A percentile compares a stretch with the other conserved stretches of the same genome.
phyloP scores from a whole-genome alignment of 2,113 vertebrate genomes.

The Formicarius rufipectus region DNA sequence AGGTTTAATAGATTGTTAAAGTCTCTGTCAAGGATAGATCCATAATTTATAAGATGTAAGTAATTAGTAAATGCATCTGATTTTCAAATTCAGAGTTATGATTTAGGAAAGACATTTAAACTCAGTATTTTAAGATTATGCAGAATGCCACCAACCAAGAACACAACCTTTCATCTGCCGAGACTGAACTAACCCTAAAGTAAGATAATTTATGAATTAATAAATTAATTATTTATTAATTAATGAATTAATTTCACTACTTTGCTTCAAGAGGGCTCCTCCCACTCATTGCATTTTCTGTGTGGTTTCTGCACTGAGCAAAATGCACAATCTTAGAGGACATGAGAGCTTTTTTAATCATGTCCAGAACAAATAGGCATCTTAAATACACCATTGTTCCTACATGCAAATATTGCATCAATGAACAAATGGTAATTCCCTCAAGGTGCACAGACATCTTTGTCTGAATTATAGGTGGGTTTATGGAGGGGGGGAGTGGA shows the following conservation, averaged over 20 bases:
- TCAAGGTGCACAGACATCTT: background rate
- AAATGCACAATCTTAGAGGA: background rate
- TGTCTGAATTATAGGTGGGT: background rate
- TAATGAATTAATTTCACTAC: background rate
- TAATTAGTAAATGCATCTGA: background rate
- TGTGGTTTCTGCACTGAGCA: background rate
- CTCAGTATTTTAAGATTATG: background rate
- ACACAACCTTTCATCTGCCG: background rate
- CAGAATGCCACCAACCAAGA: background rate
- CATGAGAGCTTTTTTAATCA: background rate
- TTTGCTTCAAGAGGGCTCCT: background rate
- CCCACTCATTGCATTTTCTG: background rate
- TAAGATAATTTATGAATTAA: no score
- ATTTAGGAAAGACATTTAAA: background rate
- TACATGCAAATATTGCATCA: background rate
- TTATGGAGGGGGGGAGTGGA: fast-evolving
- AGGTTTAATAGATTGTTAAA: background rate
- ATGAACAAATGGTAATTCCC: background rate
- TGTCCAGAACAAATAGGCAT: background rate
- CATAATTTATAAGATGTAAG: background rate
- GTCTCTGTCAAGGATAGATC: background rate
- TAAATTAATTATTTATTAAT: no score
- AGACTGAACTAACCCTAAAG: background rate
- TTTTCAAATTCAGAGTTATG: background rate
- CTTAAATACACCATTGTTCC: background rate